phyloP scores from a whole-genome alignment of 2,113 vertebrate species.

The Protobothrops flavoviridis region DNA sequence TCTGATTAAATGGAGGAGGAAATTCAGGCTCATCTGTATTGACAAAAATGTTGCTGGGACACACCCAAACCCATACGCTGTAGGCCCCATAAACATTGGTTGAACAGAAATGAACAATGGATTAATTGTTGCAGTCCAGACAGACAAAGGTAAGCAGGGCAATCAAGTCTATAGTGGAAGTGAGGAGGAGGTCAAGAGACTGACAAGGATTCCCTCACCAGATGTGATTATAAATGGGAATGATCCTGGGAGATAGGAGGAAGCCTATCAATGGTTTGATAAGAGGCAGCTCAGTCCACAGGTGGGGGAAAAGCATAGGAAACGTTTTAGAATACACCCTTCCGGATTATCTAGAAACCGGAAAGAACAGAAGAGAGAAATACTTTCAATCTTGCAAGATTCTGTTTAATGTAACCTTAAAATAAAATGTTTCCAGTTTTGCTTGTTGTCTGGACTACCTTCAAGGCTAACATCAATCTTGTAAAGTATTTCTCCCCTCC shows the following conservation, averaged over 20 bases:
- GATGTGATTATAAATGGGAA: background rate
- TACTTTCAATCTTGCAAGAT: background rate
- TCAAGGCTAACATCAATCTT: background rate
- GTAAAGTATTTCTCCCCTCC: background rate
- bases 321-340: background rate
- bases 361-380: background rate
- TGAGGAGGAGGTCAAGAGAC: background rate
- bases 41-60: background rate
- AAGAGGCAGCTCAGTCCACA: background rate
- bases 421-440: background rate
- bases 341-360: background rate
- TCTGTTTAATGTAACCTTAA: background rate
- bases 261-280: background rate
- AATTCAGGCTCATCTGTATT: background rate
- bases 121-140: background rate
- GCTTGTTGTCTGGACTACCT: background rate
- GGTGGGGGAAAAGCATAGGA: background rate
- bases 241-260: background rate
- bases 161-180: background rate
- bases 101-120: background rate
- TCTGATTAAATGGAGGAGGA: background rate
- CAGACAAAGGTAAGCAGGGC: background rate
- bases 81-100: background rate
- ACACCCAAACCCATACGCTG: background rate
- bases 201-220: background rate